Conservation (phyloP, 2,888 invertebrate species). For the Limnephilus rhombicus region DNA sequence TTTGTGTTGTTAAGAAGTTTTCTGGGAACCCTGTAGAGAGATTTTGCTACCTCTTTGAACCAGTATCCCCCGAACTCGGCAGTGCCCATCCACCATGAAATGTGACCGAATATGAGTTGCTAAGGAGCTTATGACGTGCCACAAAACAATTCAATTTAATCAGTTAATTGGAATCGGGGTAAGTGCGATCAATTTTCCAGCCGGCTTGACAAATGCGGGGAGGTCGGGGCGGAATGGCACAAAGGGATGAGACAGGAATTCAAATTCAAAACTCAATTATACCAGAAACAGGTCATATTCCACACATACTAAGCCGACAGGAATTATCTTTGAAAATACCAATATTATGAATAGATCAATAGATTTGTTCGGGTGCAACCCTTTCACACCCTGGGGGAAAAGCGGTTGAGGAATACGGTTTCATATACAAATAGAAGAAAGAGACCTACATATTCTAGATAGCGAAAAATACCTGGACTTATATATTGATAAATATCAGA, state of each 20-base stretch:
- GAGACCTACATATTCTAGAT: too few relatives aligned
- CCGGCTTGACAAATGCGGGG: neutral
- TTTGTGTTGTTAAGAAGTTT: neutral
- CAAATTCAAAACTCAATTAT: neutral
- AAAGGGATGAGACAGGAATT: neutral
- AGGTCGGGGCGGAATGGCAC: neutral
- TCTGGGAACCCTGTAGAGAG: neutral
- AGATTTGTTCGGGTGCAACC: neutral
- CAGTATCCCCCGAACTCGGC: neutral
- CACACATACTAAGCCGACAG: neutral
- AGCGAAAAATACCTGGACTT: too few relatives aligned
- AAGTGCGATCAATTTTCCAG: neutral
- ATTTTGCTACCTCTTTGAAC: neutral
- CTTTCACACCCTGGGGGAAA: neutral
- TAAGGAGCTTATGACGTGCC: neutral
- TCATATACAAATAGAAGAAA: neutral
- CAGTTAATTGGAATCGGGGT: neutral
- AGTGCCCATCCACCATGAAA: neutral
- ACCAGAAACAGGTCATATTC: neutral
- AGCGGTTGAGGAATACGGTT: neutral
- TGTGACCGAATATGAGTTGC: neutral
- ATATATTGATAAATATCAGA: too few relatives aligned
- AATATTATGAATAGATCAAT: neutral
- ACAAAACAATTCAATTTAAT: slow-evolving; percentile 28
- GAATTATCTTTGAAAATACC: neutral